These are phyloP conservation scores for Diachasma alloeum DNA, from an alignment of 1,140 invertebrate species.

Conservation along the genomic window DNA sequence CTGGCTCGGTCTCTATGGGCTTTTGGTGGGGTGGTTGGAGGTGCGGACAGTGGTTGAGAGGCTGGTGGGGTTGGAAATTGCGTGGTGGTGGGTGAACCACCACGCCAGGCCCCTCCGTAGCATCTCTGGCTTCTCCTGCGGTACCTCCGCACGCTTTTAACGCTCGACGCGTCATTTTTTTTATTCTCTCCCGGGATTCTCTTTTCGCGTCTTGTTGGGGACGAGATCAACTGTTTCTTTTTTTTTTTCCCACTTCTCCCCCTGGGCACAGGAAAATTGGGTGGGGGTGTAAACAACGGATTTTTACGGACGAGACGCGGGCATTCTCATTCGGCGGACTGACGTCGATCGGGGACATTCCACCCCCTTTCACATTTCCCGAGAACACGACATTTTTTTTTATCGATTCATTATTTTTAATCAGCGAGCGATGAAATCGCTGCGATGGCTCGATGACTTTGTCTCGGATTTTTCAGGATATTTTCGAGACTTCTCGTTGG, in stretches of 20 bases:
- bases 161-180: slow-evolving; percentile 16
- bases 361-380: neutral
- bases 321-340: no score
- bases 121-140: slow-evolving; percentile 42
- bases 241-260: neutral
- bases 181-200: neutral
- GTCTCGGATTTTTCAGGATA: no score
- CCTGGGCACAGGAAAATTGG: slow-evolving; percentile 35
- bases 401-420: neutral
- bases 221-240: no score
- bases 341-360: no score
- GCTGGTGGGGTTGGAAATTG: slow-evolving; percentile 66
- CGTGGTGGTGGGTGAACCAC: slow-evolving; percentile 63
- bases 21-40: slow-evolving; percentile 65
- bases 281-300: slow-evolving; percentile 61
- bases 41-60: slow-evolving; percentile 64
- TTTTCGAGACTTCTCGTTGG: no score
- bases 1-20: slow-evolving; percentile 51
- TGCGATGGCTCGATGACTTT: neutral
- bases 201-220: neutral
- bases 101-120: slow-evolving; percentile 46
- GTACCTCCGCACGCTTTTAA: slow-evolving; percentile 51
- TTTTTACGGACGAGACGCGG: no score
- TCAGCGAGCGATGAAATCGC: neutral
- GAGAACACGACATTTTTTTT: neutral